Percentiles rank a stretch among this genome's conserved stretches.
These are phyloP conservation scores for Lochmaea capreae DNA, from an alignment of 2,888 invertebrate genomes.

Conservation along the genomic window DNA sequence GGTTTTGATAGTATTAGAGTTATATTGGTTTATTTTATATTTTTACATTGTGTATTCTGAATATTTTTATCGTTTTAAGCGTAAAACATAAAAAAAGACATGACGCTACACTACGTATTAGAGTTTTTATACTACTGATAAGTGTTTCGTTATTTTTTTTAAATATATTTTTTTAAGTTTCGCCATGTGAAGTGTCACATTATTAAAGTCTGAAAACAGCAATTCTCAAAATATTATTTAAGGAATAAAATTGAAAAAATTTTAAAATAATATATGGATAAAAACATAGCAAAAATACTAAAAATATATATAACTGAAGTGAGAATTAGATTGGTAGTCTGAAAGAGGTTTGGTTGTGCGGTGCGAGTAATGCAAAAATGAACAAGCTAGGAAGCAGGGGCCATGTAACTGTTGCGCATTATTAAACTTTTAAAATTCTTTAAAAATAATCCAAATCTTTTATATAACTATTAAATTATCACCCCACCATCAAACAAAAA, in stretches of 20 bases:
- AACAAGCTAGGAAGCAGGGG: conserved; percentile 39
- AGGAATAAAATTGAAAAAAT: conserved; percentile 60
- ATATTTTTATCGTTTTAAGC: conserved; percentile 39
- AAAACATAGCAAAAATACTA: conserved; percentile 59
- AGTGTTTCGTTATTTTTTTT: conserved; percentile 64
- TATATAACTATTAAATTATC: too few relatives aligned
- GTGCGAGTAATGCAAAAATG: conserved; percentile 46
- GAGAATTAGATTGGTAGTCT: conserved; percentile 54
- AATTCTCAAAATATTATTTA: conserved; percentile 67
- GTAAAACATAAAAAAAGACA: conserved; percentile 58
- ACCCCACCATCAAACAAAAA: too few relatives aligned
- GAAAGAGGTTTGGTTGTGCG: conserved; percentile 47
- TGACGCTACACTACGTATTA: conserved; percentile 62
- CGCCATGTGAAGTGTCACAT: conserved; percentile 64
- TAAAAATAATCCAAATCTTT: too few relatives aligned
- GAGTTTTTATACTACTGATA: conserved; percentile 61
- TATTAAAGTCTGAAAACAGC: conserved; percentile 67
- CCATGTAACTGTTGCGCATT: conserved; percentile 28
- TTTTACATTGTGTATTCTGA: conserved; percentile 43
- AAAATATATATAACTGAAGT: conserved; percentile 55
- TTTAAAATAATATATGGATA: conserved; percentile 57
- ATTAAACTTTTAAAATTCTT: not conserved
- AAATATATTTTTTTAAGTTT: conserved; percentile 65
- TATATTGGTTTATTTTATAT: conserved; percentile 58
- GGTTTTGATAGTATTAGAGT: conserved; percentile 61